These are phyloP conservation scores for Drosophila leontia DNA, from an alignment of 1,140 invertebrate species.

Conservation along the genomic window DNA sequence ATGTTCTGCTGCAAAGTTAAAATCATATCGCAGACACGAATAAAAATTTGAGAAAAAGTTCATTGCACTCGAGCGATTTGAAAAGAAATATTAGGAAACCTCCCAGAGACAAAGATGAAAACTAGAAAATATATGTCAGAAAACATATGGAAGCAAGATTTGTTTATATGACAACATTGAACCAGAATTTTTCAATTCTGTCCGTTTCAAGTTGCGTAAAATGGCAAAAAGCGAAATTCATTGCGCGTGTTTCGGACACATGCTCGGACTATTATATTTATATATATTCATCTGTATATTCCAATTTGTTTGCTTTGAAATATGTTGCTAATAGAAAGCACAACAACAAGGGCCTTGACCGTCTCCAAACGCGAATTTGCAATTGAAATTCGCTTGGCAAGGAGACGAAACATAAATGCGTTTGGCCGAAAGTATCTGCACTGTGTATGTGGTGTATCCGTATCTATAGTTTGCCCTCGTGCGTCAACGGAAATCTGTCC, in stretches of 20 bases:
- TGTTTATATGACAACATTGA: constrained; percentile 61
- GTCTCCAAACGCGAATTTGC: constrained; percentile 54
- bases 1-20: constrained; percentile 2
- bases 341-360: constrained; percentile 64
- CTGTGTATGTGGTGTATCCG: constrained; percentile 3
- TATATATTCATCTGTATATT: constrained; percentile 5
- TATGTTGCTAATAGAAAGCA: constrained; percentile 58
- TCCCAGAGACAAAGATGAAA: constrained; percentile 40
- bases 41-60: constrained; percentile 55
- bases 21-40: not conserved
- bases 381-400: constrained; percentile 62
- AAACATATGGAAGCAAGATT: constrained; percentile 39
- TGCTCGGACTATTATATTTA: constrained; percentile 27
- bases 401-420: constrained; percentile 56
- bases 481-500: constrained; percentile 76
- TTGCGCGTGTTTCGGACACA: constrained; percentile 57
- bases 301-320: constrained; percentile 42
- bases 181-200: constrained; percentile 52
- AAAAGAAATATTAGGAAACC: constrained; percentile 50
- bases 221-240: constrained; percentile 51
- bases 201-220: constrained; percentile 60
- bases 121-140: constrained; percentile 63
- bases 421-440: constrained; percentile 40
- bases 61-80: constrained; percentile 61
- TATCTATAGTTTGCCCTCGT: constrained; percentile 47